Conservation (phyloP, 2,888 invertebrate species). For the Eupithecia dodoneata region DNA sequence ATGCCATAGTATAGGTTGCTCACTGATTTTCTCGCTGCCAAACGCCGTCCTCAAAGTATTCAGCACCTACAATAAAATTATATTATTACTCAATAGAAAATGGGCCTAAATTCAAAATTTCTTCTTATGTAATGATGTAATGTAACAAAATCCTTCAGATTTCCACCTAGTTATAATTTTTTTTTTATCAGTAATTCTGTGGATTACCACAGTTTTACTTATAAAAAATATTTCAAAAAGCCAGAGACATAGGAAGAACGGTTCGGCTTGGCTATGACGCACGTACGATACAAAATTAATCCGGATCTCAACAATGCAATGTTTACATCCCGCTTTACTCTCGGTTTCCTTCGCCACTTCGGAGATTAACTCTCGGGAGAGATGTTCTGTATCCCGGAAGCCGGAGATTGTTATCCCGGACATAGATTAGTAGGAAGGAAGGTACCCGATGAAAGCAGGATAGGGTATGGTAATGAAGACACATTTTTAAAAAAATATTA, state of each 20-base stretch:
- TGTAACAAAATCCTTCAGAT: too few relatives aligned
- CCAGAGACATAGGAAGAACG: neutral
- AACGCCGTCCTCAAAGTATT: too few relatives aligned
- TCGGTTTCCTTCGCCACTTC: constrained; percentile 27
- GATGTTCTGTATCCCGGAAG: neutral
- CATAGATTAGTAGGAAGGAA: neutral
- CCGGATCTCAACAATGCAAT: constrained; percentile 24
- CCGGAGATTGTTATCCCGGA: constrained; percentile 14
- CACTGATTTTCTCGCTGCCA: neutral
- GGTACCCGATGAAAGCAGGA: neutral
- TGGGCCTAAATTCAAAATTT: neutral
- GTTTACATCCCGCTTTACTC: constrained; percentile 26
- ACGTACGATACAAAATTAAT: constrained; percentile 25
- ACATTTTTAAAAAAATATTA: too few relatives aligned
- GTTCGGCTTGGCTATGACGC: neutral
- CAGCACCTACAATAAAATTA: too few relatives aligned
- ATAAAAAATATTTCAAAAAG: too few relatives aligned
- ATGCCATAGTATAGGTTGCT: too few relatives aligned
- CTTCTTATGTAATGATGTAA: too few relatives aligned
- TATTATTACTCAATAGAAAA: neutral
- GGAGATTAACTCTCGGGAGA: constrained; percentile 23
- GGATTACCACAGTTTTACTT: too few relatives aligned
- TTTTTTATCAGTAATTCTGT: too few relatives aligned
- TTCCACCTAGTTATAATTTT: too few relatives aligned
- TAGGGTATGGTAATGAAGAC: neutral